These are phyloP conservation scores for Hydrophis major DNA, from an alignment of 2,797 vertebrate species.

Conservation along the genomic window DNA sequence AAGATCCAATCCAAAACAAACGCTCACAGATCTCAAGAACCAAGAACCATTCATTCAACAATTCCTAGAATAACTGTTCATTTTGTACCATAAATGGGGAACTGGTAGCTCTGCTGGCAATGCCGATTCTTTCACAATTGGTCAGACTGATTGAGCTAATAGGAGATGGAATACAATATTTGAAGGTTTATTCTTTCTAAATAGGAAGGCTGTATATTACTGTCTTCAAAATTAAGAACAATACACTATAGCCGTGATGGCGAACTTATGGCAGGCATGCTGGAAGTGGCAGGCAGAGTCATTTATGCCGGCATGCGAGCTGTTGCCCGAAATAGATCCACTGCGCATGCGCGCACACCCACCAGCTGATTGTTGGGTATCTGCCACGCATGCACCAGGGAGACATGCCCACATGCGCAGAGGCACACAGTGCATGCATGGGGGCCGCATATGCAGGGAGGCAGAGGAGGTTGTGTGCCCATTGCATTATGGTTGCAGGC, in stretches of 20 bases:
- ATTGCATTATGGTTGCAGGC: no score
- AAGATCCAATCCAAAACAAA: neutral
- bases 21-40: neutral
- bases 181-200: neutral
- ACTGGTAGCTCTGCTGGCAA: neutral
- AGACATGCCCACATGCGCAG: no score
- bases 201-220: neutral
- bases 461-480: no score
- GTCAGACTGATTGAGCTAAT: neutral
- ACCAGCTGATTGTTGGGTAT: no score
- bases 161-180: neutral
- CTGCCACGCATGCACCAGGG: no score
- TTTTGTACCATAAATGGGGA: neutral
- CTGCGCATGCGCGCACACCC: no score
- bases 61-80: neutral
- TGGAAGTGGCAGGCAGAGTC: no score
- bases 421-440: no score
- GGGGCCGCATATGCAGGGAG: no score
- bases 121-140: neutral
- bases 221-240: neutral
- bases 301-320: no score
- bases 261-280: no score
- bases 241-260: neutral
- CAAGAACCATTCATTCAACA: neutral
- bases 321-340: no score